phyloP scores from a whole-genome alignment of 2,797 vertebrate species.

The Meda fulgida region DNA sequence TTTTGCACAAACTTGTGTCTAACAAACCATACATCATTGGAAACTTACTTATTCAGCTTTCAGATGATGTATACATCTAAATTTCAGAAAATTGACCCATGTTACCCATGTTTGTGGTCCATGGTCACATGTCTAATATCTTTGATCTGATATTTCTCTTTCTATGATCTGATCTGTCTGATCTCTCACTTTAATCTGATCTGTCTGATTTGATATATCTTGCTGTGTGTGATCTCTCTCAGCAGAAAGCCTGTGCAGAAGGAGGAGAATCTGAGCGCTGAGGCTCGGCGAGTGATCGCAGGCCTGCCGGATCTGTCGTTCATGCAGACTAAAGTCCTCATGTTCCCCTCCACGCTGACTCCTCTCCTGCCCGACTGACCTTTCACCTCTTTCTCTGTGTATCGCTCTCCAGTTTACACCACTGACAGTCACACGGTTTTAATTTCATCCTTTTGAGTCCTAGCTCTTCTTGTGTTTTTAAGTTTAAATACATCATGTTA shows the following conservation, averaged over 20 bases:
- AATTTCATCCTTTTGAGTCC: background rate
- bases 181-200: too few species aligned
- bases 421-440: background rate
- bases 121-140: too few species aligned
- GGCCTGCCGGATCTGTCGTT: conserved; percentile 93
- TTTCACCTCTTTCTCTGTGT: conserved; percentile 2
- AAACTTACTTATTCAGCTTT: too few species aligned
- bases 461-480: background rate
- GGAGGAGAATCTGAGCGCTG: conserved; percentile 92
- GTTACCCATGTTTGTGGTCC: too few species aligned
- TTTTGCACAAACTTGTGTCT: too few species aligned
- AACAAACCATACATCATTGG: too few species aligned
- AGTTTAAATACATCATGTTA: background rate
- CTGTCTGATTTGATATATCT: too few species aligned
- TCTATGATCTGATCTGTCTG: too few species aligned
- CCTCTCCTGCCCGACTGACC: conserved; percentile 77
- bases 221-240: conserved; percentile 7
- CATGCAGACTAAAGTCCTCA: conserved; percentile 98
- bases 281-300: conserved; percentile 89
- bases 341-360: conserved; percentile 94
- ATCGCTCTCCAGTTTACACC: background rate
- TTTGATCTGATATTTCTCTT: too few species aligned
- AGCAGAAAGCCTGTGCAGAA: conserved; percentile 86
- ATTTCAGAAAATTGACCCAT: too few species aligned
- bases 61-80: too few species aligned